Conservation (phyloP, 2,113 vertebrate species). For the Solea solea region DNA sequence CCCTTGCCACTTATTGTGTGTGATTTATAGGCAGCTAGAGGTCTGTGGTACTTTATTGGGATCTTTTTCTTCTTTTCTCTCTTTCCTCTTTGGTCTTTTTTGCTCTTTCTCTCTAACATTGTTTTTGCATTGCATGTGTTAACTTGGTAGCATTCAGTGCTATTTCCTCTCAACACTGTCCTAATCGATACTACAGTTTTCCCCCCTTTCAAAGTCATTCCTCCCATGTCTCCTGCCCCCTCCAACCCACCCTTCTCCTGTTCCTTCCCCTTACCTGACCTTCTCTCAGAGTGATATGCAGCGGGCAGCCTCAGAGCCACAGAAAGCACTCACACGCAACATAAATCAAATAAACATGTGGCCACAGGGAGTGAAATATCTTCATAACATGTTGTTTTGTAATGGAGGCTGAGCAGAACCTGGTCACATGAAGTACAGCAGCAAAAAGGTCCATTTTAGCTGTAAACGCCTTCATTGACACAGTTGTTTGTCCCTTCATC, state of each 20-base stretch:
- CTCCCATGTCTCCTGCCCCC: constrained; percentile 48
- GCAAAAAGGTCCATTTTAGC: neutral
- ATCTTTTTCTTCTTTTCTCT: constrained; percentile 78
- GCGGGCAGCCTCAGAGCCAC: constrained; percentile 85
- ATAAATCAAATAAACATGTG: constrained; percentile 12
- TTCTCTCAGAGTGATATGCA: constrained; percentile 87
- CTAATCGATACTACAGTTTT: constrained; percentile 63
- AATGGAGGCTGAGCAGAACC: neutral
- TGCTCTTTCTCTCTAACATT: constrained; percentile 76
- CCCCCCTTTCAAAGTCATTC: constrained; percentile 55
- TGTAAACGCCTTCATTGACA: neutral
- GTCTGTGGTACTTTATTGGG: constrained; percentile 89
- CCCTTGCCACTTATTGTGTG: constrained; percentile 92
- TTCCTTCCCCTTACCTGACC: constrained; percentile 83
- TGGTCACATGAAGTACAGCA: neutral
- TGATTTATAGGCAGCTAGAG: constrained; percentile 96
- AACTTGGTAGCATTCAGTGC: constrained; percentile 88
- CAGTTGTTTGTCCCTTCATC: constrained; percentile 16
- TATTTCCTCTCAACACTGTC: constrained; percentile 64
- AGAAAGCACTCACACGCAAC: constrained; percentile 31
- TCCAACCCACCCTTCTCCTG: constrained; percentile 57
- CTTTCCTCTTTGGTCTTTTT: constrained; percentile 67
- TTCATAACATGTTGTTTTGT: neutral
- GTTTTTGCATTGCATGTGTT: constrained; percentile 95
- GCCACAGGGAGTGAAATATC: constrained; percentile 6